These are phyloP conservation scores for Thunnus maccoyii DNA, from an alignment of 2,113 vertebrate genomes.

Conservation along the genomic window DNA sequence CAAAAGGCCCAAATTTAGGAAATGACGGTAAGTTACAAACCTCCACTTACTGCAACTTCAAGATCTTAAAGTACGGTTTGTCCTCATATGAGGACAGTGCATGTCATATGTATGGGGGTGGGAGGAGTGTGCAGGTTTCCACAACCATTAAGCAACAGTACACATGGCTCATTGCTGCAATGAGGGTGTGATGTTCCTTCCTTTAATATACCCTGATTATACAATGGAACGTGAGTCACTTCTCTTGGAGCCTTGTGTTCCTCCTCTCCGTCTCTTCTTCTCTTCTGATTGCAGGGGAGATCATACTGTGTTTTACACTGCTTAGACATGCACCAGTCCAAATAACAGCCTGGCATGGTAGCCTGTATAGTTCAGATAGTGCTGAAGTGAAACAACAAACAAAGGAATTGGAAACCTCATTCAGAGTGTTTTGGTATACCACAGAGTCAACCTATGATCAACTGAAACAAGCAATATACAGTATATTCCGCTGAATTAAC, in stretches of 20 bases:
- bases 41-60: neutral
- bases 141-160: slow-evolving; percentile 52
- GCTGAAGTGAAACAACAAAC: slow-evolving; percentile 33
- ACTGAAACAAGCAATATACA: neutral
- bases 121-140: slow-evolving; percentile 44
- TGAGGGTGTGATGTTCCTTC: slow-evolving; percentile 80
- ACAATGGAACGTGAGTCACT: slow-evolving; percentile 77
- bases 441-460: neutral
- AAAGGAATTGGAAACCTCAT: slow-evolving; percentile 37
- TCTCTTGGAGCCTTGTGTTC: slow-evolving; percentile 64
- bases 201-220: slow-evolving; percentile 79
- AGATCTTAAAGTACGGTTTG: neutral
- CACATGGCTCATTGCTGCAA: slow-evolving; percentile 65
- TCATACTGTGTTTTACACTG: neutral
- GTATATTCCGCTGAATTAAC: neutral
- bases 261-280: slow-evolving; percentile 62
- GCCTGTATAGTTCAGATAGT: neutral
- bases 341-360: neutral
- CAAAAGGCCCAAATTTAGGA: neutral
- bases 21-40: slow-evolving; percentile 4
- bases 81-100: slow-evolving; percentile 25
- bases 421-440: slow-evolving; percentile 10
- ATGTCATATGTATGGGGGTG: slow-evolving; percentile 29
- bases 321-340: neutral
- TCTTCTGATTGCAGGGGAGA: slow-evolving; percentile 44